Conservation (phyloP, 2,113 vertebrate species). For the Diphyllodes magnificus region DNA sequence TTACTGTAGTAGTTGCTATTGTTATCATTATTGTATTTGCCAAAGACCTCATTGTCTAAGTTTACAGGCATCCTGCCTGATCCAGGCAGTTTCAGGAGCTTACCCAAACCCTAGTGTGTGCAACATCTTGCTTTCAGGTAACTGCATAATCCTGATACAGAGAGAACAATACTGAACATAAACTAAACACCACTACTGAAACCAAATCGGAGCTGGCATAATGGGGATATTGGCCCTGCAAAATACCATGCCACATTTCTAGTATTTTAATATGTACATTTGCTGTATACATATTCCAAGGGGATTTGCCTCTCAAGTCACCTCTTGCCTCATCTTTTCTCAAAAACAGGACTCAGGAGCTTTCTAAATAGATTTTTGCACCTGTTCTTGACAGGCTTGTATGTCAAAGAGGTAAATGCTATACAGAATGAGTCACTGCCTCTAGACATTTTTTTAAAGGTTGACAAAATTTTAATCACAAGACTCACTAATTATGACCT, state of each 20-base stretch:
- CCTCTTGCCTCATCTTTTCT: neutral
- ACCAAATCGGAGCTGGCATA: neutral
- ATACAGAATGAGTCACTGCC: neutral
- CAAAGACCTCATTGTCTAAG: neutral
- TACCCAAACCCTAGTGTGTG: neutral
- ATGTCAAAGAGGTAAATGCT: neutral
- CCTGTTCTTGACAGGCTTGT: neutral
- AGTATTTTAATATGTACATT: neutral
- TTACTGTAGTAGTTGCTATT: too few relatives aligned
- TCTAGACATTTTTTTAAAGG: constrained; percentile 12
- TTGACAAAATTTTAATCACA: constrained; percentile 23
- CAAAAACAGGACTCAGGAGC: neutral
- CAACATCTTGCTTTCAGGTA: neutral
- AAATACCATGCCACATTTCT: neutral
- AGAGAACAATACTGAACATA: neutral
- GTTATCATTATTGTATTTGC: too few relatives aligned
- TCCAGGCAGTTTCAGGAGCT: neutral
- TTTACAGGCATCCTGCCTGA: neutral
- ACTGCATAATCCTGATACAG: neutral
- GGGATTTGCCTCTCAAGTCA: neutral
- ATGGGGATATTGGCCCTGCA: neutral
- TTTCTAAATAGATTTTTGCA: neutral
- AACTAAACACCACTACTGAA: neutral
- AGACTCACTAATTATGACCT: constrained; percentile 27
- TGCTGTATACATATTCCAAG: neutral